These are phyloP conservation scores for Lycophotia porphyrea DNA, from an alignment of 2,888 invertebrate genomes.

Conservation along the genomic window DNA sequence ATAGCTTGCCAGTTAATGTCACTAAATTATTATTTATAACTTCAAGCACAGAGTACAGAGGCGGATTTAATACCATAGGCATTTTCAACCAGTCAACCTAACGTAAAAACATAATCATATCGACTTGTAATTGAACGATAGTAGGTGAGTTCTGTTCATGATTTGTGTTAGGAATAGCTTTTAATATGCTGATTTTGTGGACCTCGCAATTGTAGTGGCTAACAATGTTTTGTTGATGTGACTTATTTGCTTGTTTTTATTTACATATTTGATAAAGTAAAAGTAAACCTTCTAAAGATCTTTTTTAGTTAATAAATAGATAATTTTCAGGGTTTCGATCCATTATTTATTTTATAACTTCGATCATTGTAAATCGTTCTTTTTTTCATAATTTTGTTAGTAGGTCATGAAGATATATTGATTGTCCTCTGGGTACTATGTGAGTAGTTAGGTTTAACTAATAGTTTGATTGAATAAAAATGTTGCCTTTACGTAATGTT, in stretches of 20 bases:
- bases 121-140: constrained; percentile 42
- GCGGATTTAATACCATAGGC: no score
- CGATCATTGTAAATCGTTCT: no score
- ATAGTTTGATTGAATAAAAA: constrained; percentile 1
- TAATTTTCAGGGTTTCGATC: neutral
- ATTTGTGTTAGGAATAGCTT: constrained; percentile 45
- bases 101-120: constrained; percentile 4
- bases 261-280: neutral
- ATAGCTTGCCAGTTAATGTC: neutral
- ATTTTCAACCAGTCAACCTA: no score
- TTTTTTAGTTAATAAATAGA: neutral
- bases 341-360: neutral
- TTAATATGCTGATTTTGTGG: constrained; percentile 55
- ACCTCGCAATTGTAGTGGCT: neutral
- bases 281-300: neutral
- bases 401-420: neutral
- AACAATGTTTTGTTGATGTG: constrained; percentile 12
- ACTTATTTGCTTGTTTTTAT: constrained; percentile 2
- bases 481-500: neutral
- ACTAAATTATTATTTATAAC: neutral
- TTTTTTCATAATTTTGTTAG: neutral
- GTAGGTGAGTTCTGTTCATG: constrained; percentile 22
- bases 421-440: neutral
- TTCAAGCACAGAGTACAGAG: no score
- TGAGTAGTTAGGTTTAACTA: neutral